Evolutionary conservation across 2,888 invertebrate genomes (phyloP).

Genomic region (Lacanobia wlatinum): DNA sequence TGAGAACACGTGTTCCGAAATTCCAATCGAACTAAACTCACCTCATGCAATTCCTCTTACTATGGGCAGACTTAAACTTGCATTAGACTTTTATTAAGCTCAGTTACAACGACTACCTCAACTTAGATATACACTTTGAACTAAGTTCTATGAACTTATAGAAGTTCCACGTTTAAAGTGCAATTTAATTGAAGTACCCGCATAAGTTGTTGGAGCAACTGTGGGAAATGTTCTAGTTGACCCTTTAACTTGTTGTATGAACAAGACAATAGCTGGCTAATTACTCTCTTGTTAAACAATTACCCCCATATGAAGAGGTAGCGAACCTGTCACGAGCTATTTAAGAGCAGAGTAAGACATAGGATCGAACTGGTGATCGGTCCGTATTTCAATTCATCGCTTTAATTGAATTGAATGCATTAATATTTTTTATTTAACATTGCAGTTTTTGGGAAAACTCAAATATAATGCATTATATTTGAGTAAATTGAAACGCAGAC

Average conservation of each 20-base stretch:
- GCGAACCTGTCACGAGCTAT: constrained; percentile 22
- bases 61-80: constrained; percentile 42
- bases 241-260: constrained; percentile 52
- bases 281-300: constrained; percentile 54
- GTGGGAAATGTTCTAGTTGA: constrained; percentile 52
- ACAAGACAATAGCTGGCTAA: constrained; percentile 53
- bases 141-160: constrained; percentile 53
- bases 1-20: background rate
- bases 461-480: too few relatives aligned
- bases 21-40: background rate
- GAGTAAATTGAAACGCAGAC: too few relatives aligned
- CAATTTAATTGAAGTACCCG: constrained; percentile 64
- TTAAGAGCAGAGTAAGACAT: background rate
- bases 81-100: constrained; percentile 51
- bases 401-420: too few relatives aligned
- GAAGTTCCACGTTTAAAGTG: constrained; percentile 61
- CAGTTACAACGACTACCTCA: constrained; percentile 18
- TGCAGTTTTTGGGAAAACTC: too few relatives aligned
- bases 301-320: constrained; percentile 31
- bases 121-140: constrained; percentile 36
- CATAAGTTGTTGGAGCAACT: constrained; percentile 59
- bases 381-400: background rate
- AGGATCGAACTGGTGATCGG: background rate
- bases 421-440: too few relatives aligned
- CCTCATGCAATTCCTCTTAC: background rate